phyloP scores from a whole-genome alignment of 2,113 vertebrate species.

The Oceanites oceanicus region DNA sequence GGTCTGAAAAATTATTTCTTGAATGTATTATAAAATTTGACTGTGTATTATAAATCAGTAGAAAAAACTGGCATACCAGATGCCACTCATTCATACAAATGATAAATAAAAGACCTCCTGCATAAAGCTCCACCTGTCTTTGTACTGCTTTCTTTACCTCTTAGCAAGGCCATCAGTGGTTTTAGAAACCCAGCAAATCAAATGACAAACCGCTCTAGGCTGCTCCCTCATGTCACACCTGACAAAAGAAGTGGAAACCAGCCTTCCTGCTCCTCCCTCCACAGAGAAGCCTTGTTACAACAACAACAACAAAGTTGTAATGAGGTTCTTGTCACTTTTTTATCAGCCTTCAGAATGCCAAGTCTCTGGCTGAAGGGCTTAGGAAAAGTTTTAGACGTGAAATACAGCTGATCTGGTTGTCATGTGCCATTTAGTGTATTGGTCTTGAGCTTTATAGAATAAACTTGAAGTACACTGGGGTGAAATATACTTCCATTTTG shows the following conservation, averaged over 20 bases:
- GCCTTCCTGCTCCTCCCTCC: neutral
- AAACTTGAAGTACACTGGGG: neutral
- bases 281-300: neutral
- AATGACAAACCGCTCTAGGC: neutral
- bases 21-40: neutral
- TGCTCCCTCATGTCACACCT: neutral
- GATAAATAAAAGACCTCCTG: neutral
- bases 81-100: accelerated
- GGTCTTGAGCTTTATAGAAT: neutral
- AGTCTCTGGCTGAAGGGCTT: neutral
- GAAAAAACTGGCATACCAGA: neutral
- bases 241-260: neutral
- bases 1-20: neutral
- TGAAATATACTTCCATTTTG: neutral
- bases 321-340: neutral
- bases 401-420: neutral
- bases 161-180: neutral
- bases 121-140: neutral
- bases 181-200: neutral
- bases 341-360: neutral
- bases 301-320: neutral
- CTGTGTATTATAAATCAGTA: neutral
- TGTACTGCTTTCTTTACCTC: neutral
- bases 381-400: neutral
- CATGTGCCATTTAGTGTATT: neutral